Conservation (phyloP, 2,888 invertebrate species). For the Eupithecia subfuscata region DNA sequence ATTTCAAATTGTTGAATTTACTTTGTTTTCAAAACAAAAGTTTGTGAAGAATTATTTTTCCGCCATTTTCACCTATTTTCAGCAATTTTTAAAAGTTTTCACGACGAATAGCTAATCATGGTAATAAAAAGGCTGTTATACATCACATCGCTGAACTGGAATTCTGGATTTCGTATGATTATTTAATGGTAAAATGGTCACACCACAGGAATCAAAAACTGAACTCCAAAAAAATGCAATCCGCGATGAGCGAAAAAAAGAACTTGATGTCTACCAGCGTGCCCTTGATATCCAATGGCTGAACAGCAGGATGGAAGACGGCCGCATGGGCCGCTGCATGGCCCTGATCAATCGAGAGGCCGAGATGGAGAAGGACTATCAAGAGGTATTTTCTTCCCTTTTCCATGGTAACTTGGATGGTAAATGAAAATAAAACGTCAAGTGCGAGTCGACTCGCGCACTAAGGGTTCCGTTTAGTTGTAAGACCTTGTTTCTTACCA, state of each 20-base stretch:
- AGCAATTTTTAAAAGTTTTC: neutral
- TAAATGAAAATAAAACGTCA: no score
- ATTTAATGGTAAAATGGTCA: neutral
- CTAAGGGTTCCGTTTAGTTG: no score
- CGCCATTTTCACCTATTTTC: neutral
- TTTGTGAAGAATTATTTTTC: neutral
- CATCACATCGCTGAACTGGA: neutral
- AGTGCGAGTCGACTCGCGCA: no score
- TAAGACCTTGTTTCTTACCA: no score
- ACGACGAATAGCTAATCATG: neutral
- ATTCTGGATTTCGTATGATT: neutral
- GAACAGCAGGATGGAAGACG: conserved; percentile 75
- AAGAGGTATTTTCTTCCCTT: conserved; percentile 60
- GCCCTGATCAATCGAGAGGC: conserved; percentile 72
- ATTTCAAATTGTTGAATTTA: neutral
- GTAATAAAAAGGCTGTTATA: neutral
- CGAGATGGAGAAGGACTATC: conserved; percentile 75
- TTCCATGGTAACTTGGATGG: neutral
- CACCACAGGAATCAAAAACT: conserved; percentile 64
- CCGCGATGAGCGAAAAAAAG: conserved; percentile 57
- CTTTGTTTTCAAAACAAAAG: neutral
- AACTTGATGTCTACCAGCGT: conserved; percentile 65
- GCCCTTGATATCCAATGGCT: conserved; percentile 74
- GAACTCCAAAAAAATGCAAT: conserved; percentile 70
- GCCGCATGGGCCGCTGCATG: conserved; percentile 72